Evolutionary conservation across 2,113 vertebrate genomes (phyloP), one percentile per base, ranked within the genome.

Genomic region (Suricata suricatta): DNA sequence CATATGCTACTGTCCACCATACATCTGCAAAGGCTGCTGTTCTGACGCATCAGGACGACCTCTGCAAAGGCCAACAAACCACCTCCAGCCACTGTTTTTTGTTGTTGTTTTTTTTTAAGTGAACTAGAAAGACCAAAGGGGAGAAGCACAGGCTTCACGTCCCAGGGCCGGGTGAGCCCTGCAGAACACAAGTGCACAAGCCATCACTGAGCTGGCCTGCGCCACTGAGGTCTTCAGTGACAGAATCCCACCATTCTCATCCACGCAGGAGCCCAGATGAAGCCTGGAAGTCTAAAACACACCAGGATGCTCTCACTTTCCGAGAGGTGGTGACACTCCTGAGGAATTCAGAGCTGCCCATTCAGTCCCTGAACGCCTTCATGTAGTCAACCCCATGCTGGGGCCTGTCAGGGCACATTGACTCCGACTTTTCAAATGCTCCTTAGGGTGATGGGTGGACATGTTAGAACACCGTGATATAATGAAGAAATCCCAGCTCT

Each of bases 381-480:
- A 8, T 79, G 33, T 9, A 63, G 93, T 52, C 63, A 38, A 31
- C 63, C 76, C 95, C 86, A 85, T 14, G 72, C 88, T 86, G 93
- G 29, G 86, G 74, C 79, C 87, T 92, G 94, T 96, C 90, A 54
- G 52, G 90, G 44, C 33, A 27, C 54, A 72, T 33, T 87, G 38
- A 94, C 64, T 92, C 47, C 25, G 38, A 76, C 54, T 80, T 83
- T 94, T 96, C 83, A 89, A 93, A 76, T 15, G n/a, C 16, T 82
- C 72, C 92, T 77, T 47, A 57, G 71, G 47, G 33, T 35, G 38
- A 19, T 44, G 54, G 57, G 68, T 21, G 27, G 88, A 52, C 52
- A n/a, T 80, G 87, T 66, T 89, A 77, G 47, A 96, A 84, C 68
- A 77, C 0, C 29, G 10, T 23, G 80, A 82, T 10, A 71, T 41